Base-by-base conservation (phyloP, 2,888 invertebrate species). In the Agrotis segetum region DNA sequence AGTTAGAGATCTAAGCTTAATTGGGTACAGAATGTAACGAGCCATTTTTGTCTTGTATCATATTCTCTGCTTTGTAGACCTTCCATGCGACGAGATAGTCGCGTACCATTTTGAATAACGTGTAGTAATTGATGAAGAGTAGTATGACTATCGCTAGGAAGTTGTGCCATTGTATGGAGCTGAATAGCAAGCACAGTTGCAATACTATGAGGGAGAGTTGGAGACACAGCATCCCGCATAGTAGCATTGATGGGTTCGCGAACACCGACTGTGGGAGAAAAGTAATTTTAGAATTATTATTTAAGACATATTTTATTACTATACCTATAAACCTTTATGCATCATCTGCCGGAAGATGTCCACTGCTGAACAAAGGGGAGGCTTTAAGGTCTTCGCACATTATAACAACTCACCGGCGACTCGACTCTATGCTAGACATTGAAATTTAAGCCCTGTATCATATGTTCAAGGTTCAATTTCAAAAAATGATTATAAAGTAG, bases 151-250 rank as follows among this genome's bases (percentile, higher is more conserved):
- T 97, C 3, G 99, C 98, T 60, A 99, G 92, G 74, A 99, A 97
- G 91, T 99, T 98, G 94, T 99, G 98, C 99, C 99, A 99, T 85
- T 99, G 98, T 52, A 97, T 97, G 19, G 98, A 97, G 80, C 98
- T 97, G 85, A 98, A 97, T 16, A 99, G 95, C 47, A 99, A 96
- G 66, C 98, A 97, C 72, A 99, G 96, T 93, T 99, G 98, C 60
- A 98, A 96, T 0, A 98, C 91, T 60, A 99, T 97, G 40, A 98
- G 93, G 1, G 97, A 93, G 3, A 97, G 92, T 87, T 98, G 98
- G 21, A 98, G 92, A 21, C 97, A 97, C 40, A 99, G 96, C 65
- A 99, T 94, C 60, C 97, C 96, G 87, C 98, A 97, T 62, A 98
- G 96, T 63, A 98, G 96, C 77, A 97, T 96, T 16, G 98, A 97